Evolutionary conservation across 2,888 invertebrate genomes (phyloP).

Genomic region (Tetragnatha montana): DNA sequence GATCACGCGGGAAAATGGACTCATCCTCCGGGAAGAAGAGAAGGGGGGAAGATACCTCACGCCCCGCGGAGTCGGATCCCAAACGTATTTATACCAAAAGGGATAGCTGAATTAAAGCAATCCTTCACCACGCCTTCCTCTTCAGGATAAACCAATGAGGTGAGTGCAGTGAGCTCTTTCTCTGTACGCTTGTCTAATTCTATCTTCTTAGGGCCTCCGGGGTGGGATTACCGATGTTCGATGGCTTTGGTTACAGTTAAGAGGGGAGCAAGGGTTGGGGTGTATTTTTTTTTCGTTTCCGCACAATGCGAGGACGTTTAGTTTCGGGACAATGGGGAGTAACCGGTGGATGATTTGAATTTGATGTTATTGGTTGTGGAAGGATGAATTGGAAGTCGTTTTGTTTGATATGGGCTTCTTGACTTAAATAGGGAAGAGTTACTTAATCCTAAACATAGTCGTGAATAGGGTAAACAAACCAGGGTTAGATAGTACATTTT

Average conservation of each 20-base stretch:
- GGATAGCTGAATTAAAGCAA: conserved; percentile 67
- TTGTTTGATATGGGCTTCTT: no score
- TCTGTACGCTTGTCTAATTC: conserved; percentile 65
- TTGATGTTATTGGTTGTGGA: no score
- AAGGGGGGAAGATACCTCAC: conserved; percentile 52
- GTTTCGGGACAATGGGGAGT: no score
- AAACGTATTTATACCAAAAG: conserved; percentile 65
- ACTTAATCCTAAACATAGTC: no score
- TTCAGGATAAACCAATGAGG: conserved; percentile 54
- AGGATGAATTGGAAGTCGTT: no score
- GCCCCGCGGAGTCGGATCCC: conserved; percentile 59
- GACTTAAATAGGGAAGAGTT: no score
- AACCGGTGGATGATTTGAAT: no score
- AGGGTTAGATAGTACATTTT: no score
- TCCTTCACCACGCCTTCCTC: conserved; percentile 65
- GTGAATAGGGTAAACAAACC: no score
- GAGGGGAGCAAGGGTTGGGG: conserved; percentile 2
- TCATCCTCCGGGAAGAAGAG: conserved; percentile 29
- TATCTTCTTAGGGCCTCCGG: conserved; percentile 47
- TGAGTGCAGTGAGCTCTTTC: conserved; percentile 54
- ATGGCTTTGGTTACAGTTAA: conserved; percentile 55
- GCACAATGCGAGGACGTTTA: no score
- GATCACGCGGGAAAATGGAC: conserved; percentile 65
- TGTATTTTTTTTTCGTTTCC: no score
- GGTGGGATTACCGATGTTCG: conserved; percentile 63